phyloP scores from a whole-genome alignment of 2,888 invertebrate genomes.

The Teleiodes luculella region DNA sequence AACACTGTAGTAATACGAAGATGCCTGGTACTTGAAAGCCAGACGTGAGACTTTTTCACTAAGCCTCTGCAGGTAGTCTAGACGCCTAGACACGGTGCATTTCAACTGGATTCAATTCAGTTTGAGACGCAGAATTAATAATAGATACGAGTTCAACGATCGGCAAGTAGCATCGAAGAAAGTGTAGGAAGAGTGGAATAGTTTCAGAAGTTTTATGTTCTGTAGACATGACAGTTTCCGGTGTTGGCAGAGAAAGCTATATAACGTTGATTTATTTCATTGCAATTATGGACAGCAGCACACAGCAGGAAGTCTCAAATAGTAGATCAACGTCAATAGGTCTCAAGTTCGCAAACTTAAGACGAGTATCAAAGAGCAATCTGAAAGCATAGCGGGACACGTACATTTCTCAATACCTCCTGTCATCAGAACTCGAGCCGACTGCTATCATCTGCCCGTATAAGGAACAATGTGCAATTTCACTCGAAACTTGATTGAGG shows the following conservation, averaged over 20 bases:
- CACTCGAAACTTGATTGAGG: slow-evolving; percentile 44
- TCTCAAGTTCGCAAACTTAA: slow-evolving; percentile 2
- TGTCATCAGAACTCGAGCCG: slow-evolving; percentile 21
- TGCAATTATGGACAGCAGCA: neutral
- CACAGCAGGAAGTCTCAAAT: neutral
- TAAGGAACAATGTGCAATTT: slow-evolving; percentile 43
- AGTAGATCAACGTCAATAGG: neutral
- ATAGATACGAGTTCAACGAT: slow-evolving; percentile 56
- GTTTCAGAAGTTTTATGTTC: neutral
- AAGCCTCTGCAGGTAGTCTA: slow-evolving; percentile 46
- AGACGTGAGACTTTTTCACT: slow-evolving; percentile 26
- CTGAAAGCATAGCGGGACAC: slow-evolving; percentile 12
- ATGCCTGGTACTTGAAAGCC: neutral
- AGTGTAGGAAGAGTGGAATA: slow-evolving; percentile 9
- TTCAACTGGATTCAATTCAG: slow-evolving; percentile 52
- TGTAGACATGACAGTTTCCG: slow-evolving; percentile 5
- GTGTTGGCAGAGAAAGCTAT: neutral
- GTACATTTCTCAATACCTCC: slow-evolving; percentile 22
- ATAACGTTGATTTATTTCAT: neutral
- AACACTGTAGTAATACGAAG: neutral
- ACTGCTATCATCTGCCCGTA: slow-evolving; percentile 28
- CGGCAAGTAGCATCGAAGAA: slow-evolving; percentile 31
- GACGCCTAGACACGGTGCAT: slow-evolving; percentile 52
- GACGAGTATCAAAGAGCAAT: neutral
- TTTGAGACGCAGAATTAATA: slow-evolving; percentile 52